Percentiles rank a stretch among this genome's conserved stretches.
Conservation (phyloP, 2,113 vertebrate species). For the Entelurus aequoreus region DNA sequence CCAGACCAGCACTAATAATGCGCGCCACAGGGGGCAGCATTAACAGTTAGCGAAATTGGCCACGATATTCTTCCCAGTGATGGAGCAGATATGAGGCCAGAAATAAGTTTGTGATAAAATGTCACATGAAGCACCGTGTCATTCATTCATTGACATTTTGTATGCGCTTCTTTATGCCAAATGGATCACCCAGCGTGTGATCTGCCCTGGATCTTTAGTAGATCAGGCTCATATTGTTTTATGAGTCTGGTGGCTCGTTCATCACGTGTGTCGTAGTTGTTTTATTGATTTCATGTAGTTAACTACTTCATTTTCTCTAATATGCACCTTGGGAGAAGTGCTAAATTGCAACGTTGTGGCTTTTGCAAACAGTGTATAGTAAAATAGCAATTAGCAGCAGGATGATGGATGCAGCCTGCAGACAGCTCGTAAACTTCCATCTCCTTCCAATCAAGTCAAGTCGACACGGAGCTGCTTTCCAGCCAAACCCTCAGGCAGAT, state of each 20-base stretch:
- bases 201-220: too few relatives aligned
- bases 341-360: conserved; percentile 34
- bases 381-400: conserved; percentile 34
- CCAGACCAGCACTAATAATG: too few relatives aligned
- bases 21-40: too few relatives aligned
- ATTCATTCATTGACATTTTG: too few relatives aligned
- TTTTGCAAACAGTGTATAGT: conserved; percentile 19
- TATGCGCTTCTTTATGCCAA: too few relatives aligned
- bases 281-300: conserved; percentile 44
- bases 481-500: conserved; percentile 23
- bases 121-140: too few relatives aligned
- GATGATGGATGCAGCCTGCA: conserved; percentile 1
- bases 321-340: conserved; percentile 41
- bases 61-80: too few relatives aligned
- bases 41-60: too few relatives aligned
- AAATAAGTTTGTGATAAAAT: too few relatives aligned
- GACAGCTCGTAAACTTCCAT: conserved; percentile 26
- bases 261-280: conserved; percentile 31
- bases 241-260: conserved; percentile 40
- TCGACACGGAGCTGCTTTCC: conserved; percentile 26
- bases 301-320: conserved; percentile 50
- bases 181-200: too few relatives aligned
- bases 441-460: conserved; percentile 47
- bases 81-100: too few relatives aligned
- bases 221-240: conserved; percentile 18